phyloP scores from a whole-genome alignment of 1,140 invertebrate genomes.

The Sweltsa coloradensis region DNA sequence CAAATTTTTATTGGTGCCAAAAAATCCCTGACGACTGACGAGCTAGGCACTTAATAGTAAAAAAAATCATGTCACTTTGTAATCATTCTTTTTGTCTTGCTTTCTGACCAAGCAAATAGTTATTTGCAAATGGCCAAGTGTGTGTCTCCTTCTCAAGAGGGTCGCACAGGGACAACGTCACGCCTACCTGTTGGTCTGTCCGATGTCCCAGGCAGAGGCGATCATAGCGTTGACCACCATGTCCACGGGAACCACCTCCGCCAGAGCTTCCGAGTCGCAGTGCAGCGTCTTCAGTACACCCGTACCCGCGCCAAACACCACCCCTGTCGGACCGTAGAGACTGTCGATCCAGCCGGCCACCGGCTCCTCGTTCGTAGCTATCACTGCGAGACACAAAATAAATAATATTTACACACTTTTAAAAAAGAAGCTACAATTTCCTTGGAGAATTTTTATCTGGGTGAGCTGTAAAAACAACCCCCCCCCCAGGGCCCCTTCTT shows the following conservation, averaged over 20 bases:
- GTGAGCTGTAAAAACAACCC: no score
- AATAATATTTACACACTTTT: conserved; percentile 1
- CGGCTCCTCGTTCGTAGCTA: conserved; percentile 11
- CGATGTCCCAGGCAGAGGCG: conserved; percentile 57
- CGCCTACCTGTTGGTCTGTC: not conserved
- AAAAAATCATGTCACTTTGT: no score
- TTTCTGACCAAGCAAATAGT: no score
- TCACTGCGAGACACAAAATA: conserved; percentile 11
- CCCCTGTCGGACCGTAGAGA: conserved; percentile 47
- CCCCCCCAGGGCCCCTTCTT: no score
- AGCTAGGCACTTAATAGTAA: no score
- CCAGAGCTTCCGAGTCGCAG: conserved; percentile 38
- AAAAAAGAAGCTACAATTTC: conserved; percentile 1
- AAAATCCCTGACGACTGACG: no score
- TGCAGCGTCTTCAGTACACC: conserved; percentile 62
- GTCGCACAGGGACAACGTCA: no score
- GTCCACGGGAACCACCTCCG: conserved; percentile 79
- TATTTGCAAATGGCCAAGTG: no score
- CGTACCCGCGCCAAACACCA: conserved; percentile 53
- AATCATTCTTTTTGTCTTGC: no score
- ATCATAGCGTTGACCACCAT: conserved; percentile 66
- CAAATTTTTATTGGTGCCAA: no score
- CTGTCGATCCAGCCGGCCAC: conserved; percentile 51
- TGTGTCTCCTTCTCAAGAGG: no score
- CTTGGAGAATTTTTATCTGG: no score